A percentile compares a stretch with the other conserved stretches of the same genome.
phyloP scores from a whole-genome alignment of 2,888 invertebrate species.

The Cheilosia pagana region DNA sequence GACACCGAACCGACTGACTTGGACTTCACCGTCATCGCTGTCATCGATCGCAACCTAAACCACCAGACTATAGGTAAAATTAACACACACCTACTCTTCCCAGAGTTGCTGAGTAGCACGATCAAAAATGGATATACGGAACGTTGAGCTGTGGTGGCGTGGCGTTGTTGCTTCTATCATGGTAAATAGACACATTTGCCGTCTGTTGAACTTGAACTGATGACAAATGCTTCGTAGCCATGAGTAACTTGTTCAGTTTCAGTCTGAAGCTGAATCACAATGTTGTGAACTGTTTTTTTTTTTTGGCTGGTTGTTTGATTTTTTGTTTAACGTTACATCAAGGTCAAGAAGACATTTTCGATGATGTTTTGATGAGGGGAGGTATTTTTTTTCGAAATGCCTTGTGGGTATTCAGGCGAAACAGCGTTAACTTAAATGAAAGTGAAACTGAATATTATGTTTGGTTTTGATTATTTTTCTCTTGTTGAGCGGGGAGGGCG shows the following conservation, averaged over 20 bases:
- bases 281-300: background rate
- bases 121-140: background rate
- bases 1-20: conserved; percentile 24
- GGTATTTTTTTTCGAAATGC: background rate
- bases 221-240: conserved; percentile 55
- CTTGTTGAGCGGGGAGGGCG: background rate
- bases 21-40: conserved; percentile 13
- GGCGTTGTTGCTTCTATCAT: background rate
- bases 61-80: background rate
- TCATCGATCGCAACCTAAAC: background rate
- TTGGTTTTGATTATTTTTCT: background rate
- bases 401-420: conserved; percentile 11
- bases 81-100: conserved; percentile 6
- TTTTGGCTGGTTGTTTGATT: too few species aligned
- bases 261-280: conserved; percentile 20
- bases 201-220: conserved; percentile 68
- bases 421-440: conserved; percentile 18
- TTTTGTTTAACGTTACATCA: conserved; percentile 25
- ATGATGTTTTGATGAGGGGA: background rate
- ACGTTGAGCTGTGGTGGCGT: background rate
- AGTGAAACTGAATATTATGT: conserved; percentile 31
- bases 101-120: background rate
- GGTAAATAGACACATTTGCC: conserved; percentile 23
- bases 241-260: conserved; percentile 30
- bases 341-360: conserved; percentile 46